Percentiles rank a stretch among this genome's conserved stretches.
Evolutionary conservation across 2,888 invertebrate genomes (phyloP).

Genomic region (Troides aeacus): DNA sequence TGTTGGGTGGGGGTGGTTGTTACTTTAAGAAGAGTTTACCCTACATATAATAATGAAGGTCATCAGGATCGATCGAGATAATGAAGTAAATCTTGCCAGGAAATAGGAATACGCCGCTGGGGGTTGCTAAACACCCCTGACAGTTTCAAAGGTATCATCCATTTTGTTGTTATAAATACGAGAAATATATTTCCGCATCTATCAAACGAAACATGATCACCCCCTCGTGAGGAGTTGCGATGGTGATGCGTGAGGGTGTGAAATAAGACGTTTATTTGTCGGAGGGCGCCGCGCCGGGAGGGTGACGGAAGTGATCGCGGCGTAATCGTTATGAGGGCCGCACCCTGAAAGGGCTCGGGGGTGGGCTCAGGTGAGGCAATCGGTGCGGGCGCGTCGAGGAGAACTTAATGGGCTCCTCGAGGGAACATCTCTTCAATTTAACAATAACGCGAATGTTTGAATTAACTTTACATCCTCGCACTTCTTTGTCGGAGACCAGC

Average conservation of each 20-base stretch:
- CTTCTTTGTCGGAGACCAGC: too few species aligned
- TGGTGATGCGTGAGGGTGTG: constrained; percentile 16
- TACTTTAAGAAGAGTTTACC: too few species aligned
- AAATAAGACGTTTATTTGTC: constrained; percentile 27
- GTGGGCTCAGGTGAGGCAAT: constrained; percentile 26
- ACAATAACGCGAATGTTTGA: too few species aligned
- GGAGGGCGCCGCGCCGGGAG: constrained; percentile 6
- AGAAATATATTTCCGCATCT: constrained; percentile 6
- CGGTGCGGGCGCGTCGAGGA: constrained; percentile 1
- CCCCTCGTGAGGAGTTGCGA: constrained; percentile 15
- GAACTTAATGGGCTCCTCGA: constrained; percentile 4
- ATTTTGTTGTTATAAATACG: too few species aligned
- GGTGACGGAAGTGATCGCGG: constrained; percentile 10
- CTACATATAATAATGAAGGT: too few species aligned
- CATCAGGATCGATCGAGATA: too few species aligned
- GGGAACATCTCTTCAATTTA: background rate
- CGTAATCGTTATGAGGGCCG: constrained; percentile 13
- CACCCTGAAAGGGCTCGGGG: constrained; percentile 4
- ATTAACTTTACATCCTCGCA: too few species aligned
- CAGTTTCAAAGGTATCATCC: too few species aligned
- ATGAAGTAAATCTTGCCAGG: too few species aligned
- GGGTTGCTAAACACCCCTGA: too few species aligned
- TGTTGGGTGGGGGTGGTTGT: too few species aligned
- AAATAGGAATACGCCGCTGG: too few species aligned
- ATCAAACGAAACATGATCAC: constrained; percentile 9